phyloP scores from a whole-genome alignment of 2,113 vertebrate genomes.

The Phyllostomus discolor region DNA sequence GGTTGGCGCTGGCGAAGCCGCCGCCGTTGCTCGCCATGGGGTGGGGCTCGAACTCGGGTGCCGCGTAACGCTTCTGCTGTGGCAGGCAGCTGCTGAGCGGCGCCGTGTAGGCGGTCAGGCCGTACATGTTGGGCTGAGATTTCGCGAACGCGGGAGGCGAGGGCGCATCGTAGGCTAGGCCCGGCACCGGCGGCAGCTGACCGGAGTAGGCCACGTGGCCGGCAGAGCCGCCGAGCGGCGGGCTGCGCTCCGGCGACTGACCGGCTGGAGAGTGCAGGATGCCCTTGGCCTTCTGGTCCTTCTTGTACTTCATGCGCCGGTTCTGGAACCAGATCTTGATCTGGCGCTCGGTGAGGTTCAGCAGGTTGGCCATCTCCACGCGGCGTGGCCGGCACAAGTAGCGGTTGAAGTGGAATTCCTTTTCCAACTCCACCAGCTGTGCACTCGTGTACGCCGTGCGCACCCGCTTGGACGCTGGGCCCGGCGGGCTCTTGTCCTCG shows the following conservation, averaged over 20 bases:
- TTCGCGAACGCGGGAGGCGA: conserved; percentile 97
- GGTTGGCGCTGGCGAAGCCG: conserved; percentile 93
- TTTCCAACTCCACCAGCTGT: conserved; percentile 97
- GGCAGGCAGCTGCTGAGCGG: conserved; percentile 97
- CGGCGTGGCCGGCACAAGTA: conserved; percentile 96
- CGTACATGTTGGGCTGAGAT: conserved; percentile 98
- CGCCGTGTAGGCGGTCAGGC: conserved; percentile 97
- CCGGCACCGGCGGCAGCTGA: conserved; percentile 91
- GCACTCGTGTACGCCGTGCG: conserved; percentile 98
- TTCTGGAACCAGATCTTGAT: conserved; percentile 99
- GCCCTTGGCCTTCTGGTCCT: conserved; percentile 99
- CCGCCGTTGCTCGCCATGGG: conserved; percentile 94
- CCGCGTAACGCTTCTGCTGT: conserved; percentile 97
- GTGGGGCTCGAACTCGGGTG: conserved; percentile 96
- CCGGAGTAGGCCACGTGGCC: conserved; percentile 95
- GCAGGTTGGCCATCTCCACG: conserved; percentile 98
- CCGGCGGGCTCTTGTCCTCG: conserved; percentile 97
- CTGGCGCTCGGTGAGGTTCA: conserved; percentile 98
- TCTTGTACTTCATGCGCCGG: conserved; percentile 99
- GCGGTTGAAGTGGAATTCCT: conserved; percentile 99
- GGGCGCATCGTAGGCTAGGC: conserved; percentile 95
- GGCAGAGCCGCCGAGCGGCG: conserved; percentile 90
- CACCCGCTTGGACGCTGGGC: conserved; percentile 96
- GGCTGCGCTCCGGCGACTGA: conserved; percentile 97
- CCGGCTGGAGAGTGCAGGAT: conserved; percentile 97